These are phyloP conservation scores for Psittacula cyanocephala DNA, from an alignment of 2,113 vertebrate genomes.

Conservation along the genomic window DNA sequence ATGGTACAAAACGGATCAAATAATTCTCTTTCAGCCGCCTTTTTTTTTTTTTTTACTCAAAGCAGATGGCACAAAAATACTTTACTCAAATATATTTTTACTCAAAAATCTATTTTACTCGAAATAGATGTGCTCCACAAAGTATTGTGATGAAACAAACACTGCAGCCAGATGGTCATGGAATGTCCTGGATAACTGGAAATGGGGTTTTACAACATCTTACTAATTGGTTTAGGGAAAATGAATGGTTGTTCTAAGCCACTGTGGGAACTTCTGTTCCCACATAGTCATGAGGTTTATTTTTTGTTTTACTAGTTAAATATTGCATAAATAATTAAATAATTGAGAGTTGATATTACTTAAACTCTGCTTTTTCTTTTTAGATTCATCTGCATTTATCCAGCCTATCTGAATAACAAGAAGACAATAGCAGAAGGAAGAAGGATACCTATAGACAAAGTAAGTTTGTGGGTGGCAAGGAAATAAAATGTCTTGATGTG, in stretches of 20 bases:
- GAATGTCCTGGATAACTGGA: not conserved
- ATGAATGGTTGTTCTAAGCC: not conserved
- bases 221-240: not conserved
- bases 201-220: not conserved
- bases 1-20: not conserved
- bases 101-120: not conserved
- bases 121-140: not conserved
- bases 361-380: not conserved
- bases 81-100: not conserved
- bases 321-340: not conserved
- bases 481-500: not conserved
- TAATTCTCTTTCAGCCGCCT: not conserved
- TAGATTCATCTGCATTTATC: conserved; percentile 94
- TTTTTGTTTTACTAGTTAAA: not conserved
- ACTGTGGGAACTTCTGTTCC: not conserved
- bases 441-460: conserved; percentile 90
- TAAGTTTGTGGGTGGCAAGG: conserved; percentile 35
- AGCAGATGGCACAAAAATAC: not conserved
- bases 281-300: not conserved
- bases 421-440: conserved; percentile 95
- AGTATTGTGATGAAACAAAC: not conserved
- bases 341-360: not conserved
- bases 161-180: not conserved
- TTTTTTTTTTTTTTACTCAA: not conserved
- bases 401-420: conserved; percentile 95